Conservation (phyloP, 2,888 invertebrate species). For the Flabesymbios commensalis region DNA sequence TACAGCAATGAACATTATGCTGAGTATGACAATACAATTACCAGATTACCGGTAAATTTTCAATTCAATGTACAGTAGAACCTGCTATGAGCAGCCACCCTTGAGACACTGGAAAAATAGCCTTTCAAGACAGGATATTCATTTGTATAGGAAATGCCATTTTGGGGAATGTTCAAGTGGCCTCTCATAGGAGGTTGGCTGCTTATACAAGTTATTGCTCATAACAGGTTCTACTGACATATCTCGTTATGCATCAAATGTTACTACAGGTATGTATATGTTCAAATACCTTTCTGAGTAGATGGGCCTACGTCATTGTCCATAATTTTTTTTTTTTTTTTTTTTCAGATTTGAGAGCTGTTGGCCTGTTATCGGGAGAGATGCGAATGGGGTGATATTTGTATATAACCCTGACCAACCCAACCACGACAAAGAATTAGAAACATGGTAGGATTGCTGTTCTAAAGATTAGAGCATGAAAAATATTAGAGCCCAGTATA, state of each 20-base stretch:
- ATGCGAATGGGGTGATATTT: conserved; percentile 73
- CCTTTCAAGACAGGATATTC: too few relatives aligned
- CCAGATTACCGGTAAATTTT: neutral
- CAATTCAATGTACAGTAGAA: too few relatives aligned
- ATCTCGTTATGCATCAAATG: neutral
- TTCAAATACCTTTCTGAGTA: neutral
- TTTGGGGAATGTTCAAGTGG: too few relatives aligned
- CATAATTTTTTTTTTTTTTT: neutral
- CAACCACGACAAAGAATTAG: conserved; percentile 67
- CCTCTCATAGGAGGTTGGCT: too few relatives aligned
- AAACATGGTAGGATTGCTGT: conserved; percentile 66
- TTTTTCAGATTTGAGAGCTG: conserved; percentile 71
- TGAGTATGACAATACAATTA: too few relatives aligned
- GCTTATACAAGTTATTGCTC: too few relatives aligned
- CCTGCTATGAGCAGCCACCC: too few relatives aligned
- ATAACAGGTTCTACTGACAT: neutral
- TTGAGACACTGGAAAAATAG: too few relatives aligned
- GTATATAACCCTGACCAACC: conserved; percentile 69
- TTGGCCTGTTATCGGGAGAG: conserved; percentile 76
- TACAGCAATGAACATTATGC: too few relatives aligned
- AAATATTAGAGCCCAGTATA: too few relatives aligned
- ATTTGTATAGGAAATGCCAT: too few relatives aligned
- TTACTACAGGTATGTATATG: neutral
- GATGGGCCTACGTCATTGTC: neutral
- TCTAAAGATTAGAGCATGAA: too few relatives aligned